phyloP scores from a whole-genome alignment of 2,888 invertebrate species.

The Coelogynopora nodosa region DNA sequence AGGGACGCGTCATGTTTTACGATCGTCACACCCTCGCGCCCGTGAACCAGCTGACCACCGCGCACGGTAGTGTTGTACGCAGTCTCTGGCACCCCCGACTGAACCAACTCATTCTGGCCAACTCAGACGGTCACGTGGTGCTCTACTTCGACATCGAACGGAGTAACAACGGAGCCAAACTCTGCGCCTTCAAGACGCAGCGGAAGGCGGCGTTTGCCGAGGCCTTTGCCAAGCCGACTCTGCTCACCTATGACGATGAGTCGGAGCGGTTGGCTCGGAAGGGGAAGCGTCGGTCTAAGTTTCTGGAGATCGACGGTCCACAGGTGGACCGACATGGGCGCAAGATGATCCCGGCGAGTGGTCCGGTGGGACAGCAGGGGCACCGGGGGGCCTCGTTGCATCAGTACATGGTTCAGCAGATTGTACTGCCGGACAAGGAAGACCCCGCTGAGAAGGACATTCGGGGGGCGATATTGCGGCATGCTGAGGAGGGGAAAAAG shows the following conservation, averaged over 20 bases:
- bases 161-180: slow-evolving; percentile 67
- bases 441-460: slow-evolving; percentile 70
- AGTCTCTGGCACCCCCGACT: slow-evolving; percentile 84
- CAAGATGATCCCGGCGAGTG: neutral
- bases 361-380: neutral
- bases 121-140: slow-evolving; percentile 82
- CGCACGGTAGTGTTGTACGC: slow-evolving; percentile 12
- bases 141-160: slow-evolving; percentile 82
- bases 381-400: slow-evolving; percentile 66
- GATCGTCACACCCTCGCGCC: slow-evolving; percentile 72
- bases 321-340: neutral
- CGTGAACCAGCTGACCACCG: slow-evolving; percentile 36
- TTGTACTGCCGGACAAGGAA: slow-evolving; percentile 72
- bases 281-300: slow-evolving; percentile 12
- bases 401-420: slow-evolving; percentile 88
- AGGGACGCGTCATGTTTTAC: slow-evolving; percentile 68
- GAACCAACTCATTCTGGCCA: slow-evolving; percentile 90
- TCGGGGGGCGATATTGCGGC: slow-evolving; percentile 85
- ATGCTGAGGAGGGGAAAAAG: slow-evolving; percentile 87
- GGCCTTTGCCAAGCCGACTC: neutral
- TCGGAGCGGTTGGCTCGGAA: neutral
- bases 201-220: slow-evolving; percentile 22
- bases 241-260: slow-evolving; percentile 7
- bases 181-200: slow-evolving; percentile 41
- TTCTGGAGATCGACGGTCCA: slow-evolving; percentile 32